Percentiles rank a stretch among this genome's conserved stretches.
Evolutionary conservation across 2,888 invertebrate genomes (phyloP).

Genomic region (Dolichopus griseipennis): DNA sequence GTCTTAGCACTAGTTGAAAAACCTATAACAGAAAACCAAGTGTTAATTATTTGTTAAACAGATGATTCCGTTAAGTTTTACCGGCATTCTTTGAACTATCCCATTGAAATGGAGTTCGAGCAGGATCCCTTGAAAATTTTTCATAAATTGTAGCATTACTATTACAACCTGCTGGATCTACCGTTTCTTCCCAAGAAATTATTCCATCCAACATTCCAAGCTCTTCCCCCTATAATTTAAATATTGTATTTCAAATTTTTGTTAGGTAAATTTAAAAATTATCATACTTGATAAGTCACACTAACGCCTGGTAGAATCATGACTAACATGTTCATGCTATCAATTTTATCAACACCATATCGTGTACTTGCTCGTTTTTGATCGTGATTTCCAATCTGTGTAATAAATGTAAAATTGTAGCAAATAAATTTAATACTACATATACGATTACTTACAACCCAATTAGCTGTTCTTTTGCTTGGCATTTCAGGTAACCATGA

Average conservation of each 20-base stretch:
- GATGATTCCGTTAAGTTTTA: constrained; percentile 9
- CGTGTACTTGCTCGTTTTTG: constrained; percentile 52
- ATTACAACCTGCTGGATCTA: constrained; percentile 46
- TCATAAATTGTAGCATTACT: constrained; percentile 48
- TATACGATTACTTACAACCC: constrained; percentile 32
- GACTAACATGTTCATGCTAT: constrained; percentile 67
- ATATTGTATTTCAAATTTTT: not conserved
- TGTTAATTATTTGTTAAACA: too few relatives aligned
- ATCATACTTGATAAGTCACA: constrained; percentile 49
- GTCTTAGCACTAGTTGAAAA: constrained; percentile 34
- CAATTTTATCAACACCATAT: constrained; percentile 54
- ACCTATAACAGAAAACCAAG: constrained; percentile 27
- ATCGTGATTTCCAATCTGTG: constrained; percentile 59
- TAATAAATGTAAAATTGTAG: not conserved
- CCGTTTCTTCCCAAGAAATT: constrained; percentile 49
- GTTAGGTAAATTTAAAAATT: not conserved
- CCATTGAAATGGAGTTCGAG: constrained; percentile 54
- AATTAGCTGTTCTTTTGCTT: constrained; percentile 46
- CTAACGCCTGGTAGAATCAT: constrained; percentile 53
- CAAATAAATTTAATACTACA: not conserved
- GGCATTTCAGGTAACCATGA: constrained; percentile 51
- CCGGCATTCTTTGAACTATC: constrained; percentile 36
- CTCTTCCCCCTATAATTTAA: constrained; percentile 28
- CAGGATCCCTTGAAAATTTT: constrained; percentile 51
- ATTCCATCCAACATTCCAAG: constrained; percentile 35